Base-by-base conservation (phyloP, 2,797 vertebrate species). In the Hippoglossus hippoglossus region DNA sequence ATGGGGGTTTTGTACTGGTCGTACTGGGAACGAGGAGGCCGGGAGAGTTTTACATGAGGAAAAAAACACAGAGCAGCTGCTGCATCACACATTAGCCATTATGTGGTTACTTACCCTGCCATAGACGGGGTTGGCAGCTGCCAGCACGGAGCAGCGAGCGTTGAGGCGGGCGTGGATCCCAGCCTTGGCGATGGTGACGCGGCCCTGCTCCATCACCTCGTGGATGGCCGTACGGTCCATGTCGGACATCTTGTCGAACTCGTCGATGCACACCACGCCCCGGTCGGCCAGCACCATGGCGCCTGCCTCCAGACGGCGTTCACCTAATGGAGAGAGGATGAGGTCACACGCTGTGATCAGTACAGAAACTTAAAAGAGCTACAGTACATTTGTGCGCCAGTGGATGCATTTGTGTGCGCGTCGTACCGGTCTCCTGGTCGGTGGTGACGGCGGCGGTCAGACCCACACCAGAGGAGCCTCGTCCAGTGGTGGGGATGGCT, bases 211-310 rank as follows among this genome's bases (percentile, higher is more conserved):
- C 98, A 99, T 99, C 88, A 99, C 98, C 85, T 99, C 98, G 0
- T 99, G 98, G 92, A 99, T 99, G 77, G 98, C 98, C 0, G 98
- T 99, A 61, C 98, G 98, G 88, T 99, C 98, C 62, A 98, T 95
- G 86, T 99, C 98, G 0, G 98, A 97, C 98, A 99, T 99, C 89
- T 99, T 99, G 87, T 99, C 98, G 0, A 99, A 99, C 85, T 99
- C 98, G 0, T 99, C 98, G 0, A 99, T 99, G 90, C 98, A 99
- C 4, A 99, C 98, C 25, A 99, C 96, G 0, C 98, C 98, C 1
- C 98, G 91, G 92, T 99, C 98, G 0, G 95, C 97, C 92, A 99
- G 81, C 36, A 99, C 98, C 98, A 99, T 99, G 85, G 98, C 98
- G 0, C 98, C 98, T 0, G 98, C 98, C 80, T 99, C 98, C 75